Percentiles rank a stretch among this genome's conserved stretches.
Evolutionary conservation across 2,797 vertebrate species (phyloP).

Genomic region (Phoebastria nigripes): DNA sequence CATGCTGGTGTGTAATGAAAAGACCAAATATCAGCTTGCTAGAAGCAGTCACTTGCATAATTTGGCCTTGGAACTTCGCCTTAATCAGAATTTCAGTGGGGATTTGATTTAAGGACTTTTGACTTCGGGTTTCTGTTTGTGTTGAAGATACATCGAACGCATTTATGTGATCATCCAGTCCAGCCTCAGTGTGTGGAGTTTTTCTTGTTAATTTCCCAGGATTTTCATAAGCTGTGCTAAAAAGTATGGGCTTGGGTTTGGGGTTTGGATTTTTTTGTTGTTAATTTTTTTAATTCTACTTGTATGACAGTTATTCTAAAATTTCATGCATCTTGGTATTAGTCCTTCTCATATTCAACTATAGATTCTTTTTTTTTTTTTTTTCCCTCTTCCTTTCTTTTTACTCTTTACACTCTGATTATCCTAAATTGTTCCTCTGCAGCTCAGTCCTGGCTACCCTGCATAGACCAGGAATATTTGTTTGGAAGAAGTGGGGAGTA

Average conservation of each 20-base stretch:
- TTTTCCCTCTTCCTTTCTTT: background rate
- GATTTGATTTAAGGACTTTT: background rate
- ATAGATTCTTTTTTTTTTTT: too few species aligned
- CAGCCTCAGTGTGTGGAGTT: background rate
- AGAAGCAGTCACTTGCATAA: background rate
- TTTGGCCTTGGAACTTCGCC: background rate
- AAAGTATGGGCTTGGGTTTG: background rate
- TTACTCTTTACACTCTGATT: background rate
- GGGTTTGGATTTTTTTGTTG: background rate
- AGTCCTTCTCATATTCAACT: background rate
- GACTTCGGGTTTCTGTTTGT: background rate
- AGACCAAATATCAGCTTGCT: background rate
- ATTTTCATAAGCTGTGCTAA: background rate
- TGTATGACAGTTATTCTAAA: background rate
- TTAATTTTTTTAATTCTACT: background rate
- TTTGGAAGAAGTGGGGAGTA: background rate
- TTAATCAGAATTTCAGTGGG: background rate
- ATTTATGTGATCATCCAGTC: background rate
- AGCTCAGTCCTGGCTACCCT: background rate
- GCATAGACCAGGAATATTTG: background rate
- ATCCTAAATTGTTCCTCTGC: background rate
- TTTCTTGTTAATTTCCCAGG: background rate
- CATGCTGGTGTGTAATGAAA: accelerated
- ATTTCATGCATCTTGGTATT: background rate
- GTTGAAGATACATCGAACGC: background rate